phyloP scores from a whole-genome alignment of 1,140 invertebrate species.

The Teleogryllus occipitalis region DNA sequence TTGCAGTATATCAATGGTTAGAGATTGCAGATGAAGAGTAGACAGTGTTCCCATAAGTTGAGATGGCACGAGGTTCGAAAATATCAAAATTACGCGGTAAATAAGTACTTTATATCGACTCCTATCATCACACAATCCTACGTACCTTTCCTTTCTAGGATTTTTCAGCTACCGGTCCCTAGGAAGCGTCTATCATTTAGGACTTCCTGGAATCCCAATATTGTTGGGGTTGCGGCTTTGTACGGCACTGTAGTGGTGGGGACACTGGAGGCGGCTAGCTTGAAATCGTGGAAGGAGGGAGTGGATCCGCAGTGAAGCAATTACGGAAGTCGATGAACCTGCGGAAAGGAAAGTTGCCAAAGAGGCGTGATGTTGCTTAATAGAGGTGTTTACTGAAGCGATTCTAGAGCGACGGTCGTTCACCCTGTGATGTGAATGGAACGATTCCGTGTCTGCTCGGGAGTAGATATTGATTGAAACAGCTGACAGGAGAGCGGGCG shows the following conservation, averaged over 20 bases:
- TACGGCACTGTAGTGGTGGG: neutral
- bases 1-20: neutral
- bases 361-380: neutral
- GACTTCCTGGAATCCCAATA: neutral
- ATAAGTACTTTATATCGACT: neutral
- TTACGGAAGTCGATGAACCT: neutral
- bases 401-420: neutral
- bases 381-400: neutral
- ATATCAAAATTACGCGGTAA: neutral
- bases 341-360: neutral
- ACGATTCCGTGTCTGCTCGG: neutral
- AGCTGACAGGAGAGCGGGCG: neutral
- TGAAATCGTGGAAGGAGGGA: neutral
- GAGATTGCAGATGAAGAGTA: neutral
- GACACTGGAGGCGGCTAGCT: neutral
- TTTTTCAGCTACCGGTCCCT: neutral
- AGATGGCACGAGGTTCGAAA: neutral
- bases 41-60: neutral
- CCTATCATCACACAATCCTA: neutral
- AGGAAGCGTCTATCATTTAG: neutral
- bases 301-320: neutral
- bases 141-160: neutral
- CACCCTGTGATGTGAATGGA: neutral
- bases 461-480: constrained; percentile 5
- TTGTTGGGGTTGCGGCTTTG: neutral